Evolutionary conservation across 23 tunicate genomes (phyloP), one percentile per base, ranked within the genome.

Genomic region (Halocynthia aurantium): DNA sequence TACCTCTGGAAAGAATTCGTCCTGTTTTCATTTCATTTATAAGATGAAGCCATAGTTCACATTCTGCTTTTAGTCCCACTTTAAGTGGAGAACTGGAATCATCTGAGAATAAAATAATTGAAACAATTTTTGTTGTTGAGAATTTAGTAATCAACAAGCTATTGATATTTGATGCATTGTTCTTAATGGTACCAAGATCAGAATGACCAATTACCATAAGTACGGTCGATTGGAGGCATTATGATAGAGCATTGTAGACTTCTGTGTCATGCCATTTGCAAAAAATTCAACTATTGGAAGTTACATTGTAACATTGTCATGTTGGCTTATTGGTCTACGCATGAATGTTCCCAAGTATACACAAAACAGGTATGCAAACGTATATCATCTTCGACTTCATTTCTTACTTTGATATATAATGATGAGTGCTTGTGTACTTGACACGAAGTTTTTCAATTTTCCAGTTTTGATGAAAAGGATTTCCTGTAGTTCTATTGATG

Each of bases 1-100:
- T 51, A 86, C 92, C 85, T 81, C 79, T 86, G 8, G 95, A 70
- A 8, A 78, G 80, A 51, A 65, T 88, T 61, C 87, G 61, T 5
- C 95, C 95, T 6, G 76, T 79, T 52, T 68, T 78, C 84, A 88
- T 75, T 79, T 88, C 95, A 8, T 79, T 58, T 13, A 88, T 75
- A 7, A 88, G 73, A 52, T 69, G 57, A 5, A 68, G 58, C 95
- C 95, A 88, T 40, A 88, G 50, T 53, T 79, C 87, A 58, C 78
- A 50, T 50, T 83, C 78, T 7, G 70, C 17, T 56, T 81, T 81
- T 57, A 88, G 69, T 8, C 81, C 95, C 52, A 83, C 84, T 74
- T 74, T 80, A 52, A 88, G 84, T 15, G 70, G 78, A 69, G 31
- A 52, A 52, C 71, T 77, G 17, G 17, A 31, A 31, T 31, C 44